Evolutionary conservation across 2,888 invertebrate species (phyloP).

Genomic region (Vanessa cardui): DNA sequence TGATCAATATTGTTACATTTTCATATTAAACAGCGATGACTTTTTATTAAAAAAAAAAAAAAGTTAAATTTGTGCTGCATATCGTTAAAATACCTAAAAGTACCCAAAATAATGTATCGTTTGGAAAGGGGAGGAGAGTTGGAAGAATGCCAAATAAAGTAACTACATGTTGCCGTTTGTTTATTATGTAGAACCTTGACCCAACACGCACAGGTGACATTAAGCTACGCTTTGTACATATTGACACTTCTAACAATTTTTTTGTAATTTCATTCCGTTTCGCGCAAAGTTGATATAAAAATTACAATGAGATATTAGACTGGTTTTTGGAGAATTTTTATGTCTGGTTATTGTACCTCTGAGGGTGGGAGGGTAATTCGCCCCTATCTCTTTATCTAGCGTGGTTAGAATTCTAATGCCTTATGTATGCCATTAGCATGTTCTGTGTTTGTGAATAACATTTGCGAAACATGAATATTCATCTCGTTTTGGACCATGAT

Average conservation of each 20-base stretch:
- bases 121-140: neutral
- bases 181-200: neutral
- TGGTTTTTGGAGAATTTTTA: neutral
- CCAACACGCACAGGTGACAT: neutral
- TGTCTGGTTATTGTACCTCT: conserved; percentile 1
- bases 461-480: conserved; percentile 20
- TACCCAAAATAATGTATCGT: no score
- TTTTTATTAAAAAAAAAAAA: no score
- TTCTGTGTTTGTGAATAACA: neutral
- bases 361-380: conserved; percentile 7
- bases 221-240: neutral
- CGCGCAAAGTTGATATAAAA: no score
- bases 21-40: no score
- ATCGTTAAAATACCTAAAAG: no score
- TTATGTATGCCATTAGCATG: conserved; percentile 10
- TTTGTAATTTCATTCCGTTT: no score
- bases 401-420: conserved; percentile 15
- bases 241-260: no score
- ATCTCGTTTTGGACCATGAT: conserved; percentile 5
- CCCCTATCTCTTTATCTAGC: conserved; percentile 9
- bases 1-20: no score
- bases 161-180: neutral
- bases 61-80: no score
- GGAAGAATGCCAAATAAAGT: neutral
- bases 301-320: neutral